Base-by-base conservation (phyloP, 2,113 vertebrate species). In the Oncorhynchus masou region DNA sequence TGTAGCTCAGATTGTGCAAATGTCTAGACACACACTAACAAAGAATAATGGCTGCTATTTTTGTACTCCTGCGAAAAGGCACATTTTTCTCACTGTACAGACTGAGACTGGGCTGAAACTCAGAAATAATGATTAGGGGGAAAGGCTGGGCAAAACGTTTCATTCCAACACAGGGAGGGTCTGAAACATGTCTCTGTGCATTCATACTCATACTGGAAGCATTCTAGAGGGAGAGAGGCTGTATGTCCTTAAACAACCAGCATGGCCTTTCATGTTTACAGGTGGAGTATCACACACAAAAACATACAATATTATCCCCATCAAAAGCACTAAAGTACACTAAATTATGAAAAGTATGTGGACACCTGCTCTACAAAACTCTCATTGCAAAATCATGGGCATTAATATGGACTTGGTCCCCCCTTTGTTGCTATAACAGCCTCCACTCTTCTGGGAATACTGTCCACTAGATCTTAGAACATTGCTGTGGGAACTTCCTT, bases 1-100 rank as follows among this genome's bases (percentile, higher is more conserved):
- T 70, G 29, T 60, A 29, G 78, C 68, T 81, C 8, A 16, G 62
- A 79, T 67, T 20, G 59, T 68, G 72, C 66, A 81, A 75, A 66
- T 75, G 77, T 81, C 79, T 81, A 81, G 59, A 81, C 79, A 7
- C 71, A 49, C 72, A 80, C 74, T 84, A 82, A 81, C 67, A 78
- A 77, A 86, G 81, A 86, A 67, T 77, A 86, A 86, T 82, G 77
- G 70, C 25, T 67, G 76, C 76, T 75, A 77, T 81, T 75, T 78
- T 77, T 74, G 71, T 74, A 71, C 65, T 81, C 45, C 78, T 71
- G 54, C 65, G 57, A 76, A 79, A 73, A 77, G 77, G 8, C n/a
- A 20, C 11, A 65, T 60, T 71, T 73, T 59, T 74, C 73, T 79
- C 49, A 79, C 67, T 45, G 24, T 34, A 48, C 71, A 72, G 60